Base-by-base conservation (phyloP, 2,113 vertebrate species). In the Tragelaphus scriptus region DNA sequence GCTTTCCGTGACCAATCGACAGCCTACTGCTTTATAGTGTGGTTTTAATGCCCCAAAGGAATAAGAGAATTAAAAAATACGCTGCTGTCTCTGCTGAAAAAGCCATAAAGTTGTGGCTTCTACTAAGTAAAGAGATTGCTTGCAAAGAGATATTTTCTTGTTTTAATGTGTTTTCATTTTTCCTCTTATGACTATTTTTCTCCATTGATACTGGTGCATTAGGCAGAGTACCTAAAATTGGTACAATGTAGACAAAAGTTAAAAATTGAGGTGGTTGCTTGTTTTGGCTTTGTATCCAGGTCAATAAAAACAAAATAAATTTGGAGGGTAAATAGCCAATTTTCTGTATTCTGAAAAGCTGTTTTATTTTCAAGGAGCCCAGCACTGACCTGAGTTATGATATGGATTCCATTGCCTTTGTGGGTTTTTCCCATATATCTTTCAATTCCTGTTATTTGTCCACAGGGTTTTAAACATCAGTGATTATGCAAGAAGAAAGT, bases 1-100 rank as follows among this genome's bases (percentile, higher is more conserved):
- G 97, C 71, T 97, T 98, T 98, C 98, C 97, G 94, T 98, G 98
- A 97, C 97, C 98, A 98, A 98, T 97, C 97, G 98, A 98, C 98
- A 98, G 95, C 96, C 93, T 92, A 47, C 89, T 98, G 93, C 88
- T 98, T 99, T 98, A 97, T 91, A 95, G 95, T 93, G 98, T 28
- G 77, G 77, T 95, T 98, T 98, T 97, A 97, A 98, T 96, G 93
- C 85, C 94, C 56, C 95, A 58, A 97, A 98, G 97, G 94, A 98
- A 97, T 26, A 56, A 97, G 98, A 97, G 95, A 97, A 85, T 93
- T 77, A 97, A 97, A 98, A 90, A 97, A 95, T 92, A 95, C 36
- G 85, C 93, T 97, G 90, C 82, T 97, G 90, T 97, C 92, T 96
- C 92, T 96, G 96, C 93, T 96, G 97, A 95, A 96, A 84, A 96